Evolutionary conservation across 2,888 invertebrate species (phyloP).

Genomic region (Amiota mariae): DNA sequence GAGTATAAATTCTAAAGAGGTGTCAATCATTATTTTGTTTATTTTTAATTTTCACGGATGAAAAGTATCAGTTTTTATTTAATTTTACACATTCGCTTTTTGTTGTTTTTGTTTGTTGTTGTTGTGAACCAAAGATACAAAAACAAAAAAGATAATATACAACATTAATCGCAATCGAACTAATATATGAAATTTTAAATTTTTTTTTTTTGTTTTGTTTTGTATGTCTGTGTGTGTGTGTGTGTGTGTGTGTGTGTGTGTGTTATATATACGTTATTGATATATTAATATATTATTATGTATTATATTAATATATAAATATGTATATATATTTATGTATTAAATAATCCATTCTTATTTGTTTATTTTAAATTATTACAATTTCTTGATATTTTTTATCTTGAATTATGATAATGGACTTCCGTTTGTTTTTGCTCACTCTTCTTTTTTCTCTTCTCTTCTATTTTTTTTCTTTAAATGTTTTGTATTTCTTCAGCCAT

Average conservation of each 20-base stretch:
- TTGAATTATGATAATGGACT: not conserved
- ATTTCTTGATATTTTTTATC: slow-evolving; percentile 28
- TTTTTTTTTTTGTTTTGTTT: slow-evolving; percentile 13
- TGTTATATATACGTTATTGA: too few species aligned
- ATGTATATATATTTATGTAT: slow-evolving; percentile 24
- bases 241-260: not conserved
- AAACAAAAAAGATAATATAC: slow-evolving; percentile 11
- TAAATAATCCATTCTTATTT: slow-evolving; percentile 43
- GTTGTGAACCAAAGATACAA: slow-evolving; percentile 31
- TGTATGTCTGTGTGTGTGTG: not conserved
- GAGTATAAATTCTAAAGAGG: not conserved
- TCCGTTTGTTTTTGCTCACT: too few species aligned
- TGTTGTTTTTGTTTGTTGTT: slow-evolving; percentile 6
- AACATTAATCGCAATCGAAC: not conserved
- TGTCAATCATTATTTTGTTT: not conserved
- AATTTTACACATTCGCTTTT: slow-evolving; percentile 11
- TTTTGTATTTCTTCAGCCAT: too few species aligned
- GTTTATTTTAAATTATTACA: slow-evolving; percentile 33
- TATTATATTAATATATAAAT: too few species aligned
- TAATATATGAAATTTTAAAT: not conserved
- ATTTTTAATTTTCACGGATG: slow-evolving; percentile 7
- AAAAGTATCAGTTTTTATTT: slow-evolving; percentile 5
- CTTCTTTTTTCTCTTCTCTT: too few species aligned
- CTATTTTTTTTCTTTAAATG: not conserved
- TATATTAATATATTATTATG: too few species aligned